phyloP scores from a whole-genome alignment of 2,113 vertebrate species.

The Nesogale talazaci region DNA sequence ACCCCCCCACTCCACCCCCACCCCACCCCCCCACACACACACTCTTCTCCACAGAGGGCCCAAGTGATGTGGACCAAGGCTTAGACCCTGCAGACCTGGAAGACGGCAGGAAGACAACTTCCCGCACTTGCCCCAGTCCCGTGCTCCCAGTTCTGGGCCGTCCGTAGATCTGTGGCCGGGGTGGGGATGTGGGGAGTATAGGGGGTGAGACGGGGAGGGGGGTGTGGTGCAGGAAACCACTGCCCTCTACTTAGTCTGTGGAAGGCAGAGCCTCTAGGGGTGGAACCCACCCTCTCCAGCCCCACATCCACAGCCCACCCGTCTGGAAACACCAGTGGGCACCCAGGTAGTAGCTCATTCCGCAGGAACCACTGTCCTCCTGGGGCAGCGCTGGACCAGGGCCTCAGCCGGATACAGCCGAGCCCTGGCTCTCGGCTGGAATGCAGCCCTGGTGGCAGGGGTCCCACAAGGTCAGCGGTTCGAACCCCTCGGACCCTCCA shows the following conservation, averaged over 20 bases:
- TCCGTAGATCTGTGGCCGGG: no score
- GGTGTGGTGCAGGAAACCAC: fast-evolving
- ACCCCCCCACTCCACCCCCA: no score
- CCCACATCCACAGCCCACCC: background rate
- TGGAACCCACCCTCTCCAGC: background rate
- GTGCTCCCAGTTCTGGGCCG: background rate
- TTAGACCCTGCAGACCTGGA: background rate
- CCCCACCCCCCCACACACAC: no score
- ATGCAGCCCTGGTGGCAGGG: background rate
- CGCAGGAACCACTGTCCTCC: background rate
- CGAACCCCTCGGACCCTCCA: background rate
- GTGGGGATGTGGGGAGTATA: no score
- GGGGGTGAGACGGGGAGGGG: no score
- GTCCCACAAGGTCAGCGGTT: background rate
- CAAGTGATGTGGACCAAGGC: no score
- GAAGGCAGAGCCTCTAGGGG: background rate
- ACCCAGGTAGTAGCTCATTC: background rate
- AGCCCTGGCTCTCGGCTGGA: background rate
- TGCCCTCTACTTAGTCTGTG: background rate
- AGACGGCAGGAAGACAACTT: background rate
- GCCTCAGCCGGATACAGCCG: background rate
- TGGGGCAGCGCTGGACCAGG: background rate
- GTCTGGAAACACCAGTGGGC: background rate
- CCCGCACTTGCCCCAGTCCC: background rate
- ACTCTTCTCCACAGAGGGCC: no score